Evolutionary conservation across 2,888 invertebrate species (phyloP), one percentile per base, ranked within the genome.

Genomic region (Cepaea hortensis): DNA sequence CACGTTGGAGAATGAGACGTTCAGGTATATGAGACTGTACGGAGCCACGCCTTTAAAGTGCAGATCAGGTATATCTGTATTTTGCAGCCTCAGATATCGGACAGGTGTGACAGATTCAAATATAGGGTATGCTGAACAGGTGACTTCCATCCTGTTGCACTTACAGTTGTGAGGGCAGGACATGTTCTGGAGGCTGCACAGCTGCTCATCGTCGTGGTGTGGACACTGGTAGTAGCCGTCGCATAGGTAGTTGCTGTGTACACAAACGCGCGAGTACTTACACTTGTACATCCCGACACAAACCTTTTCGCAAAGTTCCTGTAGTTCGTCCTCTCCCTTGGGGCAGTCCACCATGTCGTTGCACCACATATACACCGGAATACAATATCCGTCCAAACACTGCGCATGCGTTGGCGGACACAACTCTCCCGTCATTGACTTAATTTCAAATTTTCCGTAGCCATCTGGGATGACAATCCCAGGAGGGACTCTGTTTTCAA

Each of bases 161-260:
- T 81, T 55, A 70, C 88, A 88, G 35, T 79, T 76, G 3, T 72
- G 55, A 18, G 88, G 88, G 82, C 86, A 88, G 15, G 73, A 79
- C 23, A 85, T 11, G 65, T 85, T 70, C 50, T 77, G 73, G 23
- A 86, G 48, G 15, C 46, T 20, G 68, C 88, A 88, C 73, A 88
- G 75, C 62, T 72, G 46, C 68, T 88, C 88, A 61, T 88, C 88
- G 46, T 88, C 88, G 50, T 86, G 88, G 18, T 88, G 70, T 0
- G 88, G 88, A 72, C 88, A 88, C 75, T 88, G 88, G 61, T 81
- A 86, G 77, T 84, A 73, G 55, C 88, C 88, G 61, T 88, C 84
- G 50, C 88, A 88, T 61, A 88, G 72, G 70, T 88, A 85, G 11
- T 79, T 65, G 6, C 79, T 65, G 50, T 85, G 86, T n/a, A 88